Percentiles rank a stretch among this genome's conserved stretches.
Conservation (phyloP, 2,797 vertebrate genomes). For the Protonibea diacanthus region DNA sequence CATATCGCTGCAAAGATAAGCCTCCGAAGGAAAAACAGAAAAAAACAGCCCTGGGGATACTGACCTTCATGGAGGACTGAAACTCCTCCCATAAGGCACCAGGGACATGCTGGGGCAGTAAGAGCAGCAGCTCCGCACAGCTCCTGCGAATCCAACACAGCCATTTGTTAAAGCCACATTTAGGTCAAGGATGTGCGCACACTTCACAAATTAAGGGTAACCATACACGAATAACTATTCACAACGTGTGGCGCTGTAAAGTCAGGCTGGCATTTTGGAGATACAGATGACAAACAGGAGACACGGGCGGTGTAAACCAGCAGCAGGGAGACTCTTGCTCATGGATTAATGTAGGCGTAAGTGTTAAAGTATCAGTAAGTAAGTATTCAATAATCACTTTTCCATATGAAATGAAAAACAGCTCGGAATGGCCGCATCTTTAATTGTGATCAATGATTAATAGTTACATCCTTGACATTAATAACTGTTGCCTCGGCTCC, state of each 20-base stretch:
- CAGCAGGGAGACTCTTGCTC: not conserved
- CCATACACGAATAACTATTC: conserved; percentile 27
- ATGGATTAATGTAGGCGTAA: not conserved
- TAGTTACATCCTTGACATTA: not conserved
- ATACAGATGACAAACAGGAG: not conserved
- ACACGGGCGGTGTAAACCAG: conserved; percentile 2
- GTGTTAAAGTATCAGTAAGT: not conserved
- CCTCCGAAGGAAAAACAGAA: not conserved
- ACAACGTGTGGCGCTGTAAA: conserved; percentile 10
- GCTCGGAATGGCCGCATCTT: not conserved
- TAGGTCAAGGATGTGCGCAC: conserved; percentile 71
- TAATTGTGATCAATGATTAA: not conserved
- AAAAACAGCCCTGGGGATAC: conserved; percentile 59
- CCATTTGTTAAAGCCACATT: conserved; percentile 67
- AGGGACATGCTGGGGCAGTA: conserved; percentile 93
- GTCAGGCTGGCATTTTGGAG: conserved; percentile 24
- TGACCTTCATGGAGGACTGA: conserved; percentile 96
- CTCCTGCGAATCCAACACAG: conserved; percentile 88
- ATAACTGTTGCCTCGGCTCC: conserved; percentile 1
- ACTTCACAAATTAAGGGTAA: conserved; percentile 40
- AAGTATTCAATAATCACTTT: not conserved
- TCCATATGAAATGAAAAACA: not conserved
- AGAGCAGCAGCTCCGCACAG: conserved; percentile 97
- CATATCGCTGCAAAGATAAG: conserved; percentile 49
- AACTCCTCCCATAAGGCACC: conserved; percentile 97